Conservation (phyloP, 2,888 invertebrate genomes). For the Archips xylosteana region DNA sequence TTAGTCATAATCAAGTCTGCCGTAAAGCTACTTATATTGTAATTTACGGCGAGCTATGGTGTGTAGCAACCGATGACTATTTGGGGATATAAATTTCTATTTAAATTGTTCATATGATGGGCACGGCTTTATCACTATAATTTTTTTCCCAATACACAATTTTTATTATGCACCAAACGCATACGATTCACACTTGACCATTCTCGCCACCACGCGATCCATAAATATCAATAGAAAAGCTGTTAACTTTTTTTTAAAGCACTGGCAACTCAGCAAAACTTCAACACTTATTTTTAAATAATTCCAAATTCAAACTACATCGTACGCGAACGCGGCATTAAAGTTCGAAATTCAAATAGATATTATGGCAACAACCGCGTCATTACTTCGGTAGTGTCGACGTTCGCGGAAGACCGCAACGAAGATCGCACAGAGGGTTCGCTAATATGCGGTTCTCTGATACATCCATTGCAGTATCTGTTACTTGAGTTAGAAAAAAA, state of each 20-base stretch:
- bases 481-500: constrained; percentile 4
- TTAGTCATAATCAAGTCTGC: too few species aligned
- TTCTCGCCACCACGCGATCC: too few species aligned
- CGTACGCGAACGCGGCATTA: constrained; percentile 29
- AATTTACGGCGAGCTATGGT: too few species aligned
- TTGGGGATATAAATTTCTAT: too few species aligned
- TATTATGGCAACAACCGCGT: constrained; percentile 42
- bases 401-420: constrained; percentile 13
- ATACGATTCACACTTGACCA: too few species aligned
- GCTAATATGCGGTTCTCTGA: neutral
- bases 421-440: constrained; percentile 20
- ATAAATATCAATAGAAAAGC: neutral
- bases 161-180: too few species aligned
- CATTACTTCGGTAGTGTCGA: constrained; percentile 38
- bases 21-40: too few species aligned
- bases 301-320: constrained; percentile 34
- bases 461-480: neutral
- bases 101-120: too few species aligned
- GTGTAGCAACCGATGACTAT: too few species aligned
- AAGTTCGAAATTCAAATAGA: constrained; percentile 43
- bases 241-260: neutral
- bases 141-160: too few species aligned
- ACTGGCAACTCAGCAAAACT: constrained; percentile 14
- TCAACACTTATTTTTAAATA: constrained; percentile 38
- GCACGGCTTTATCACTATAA: too few species aligned